Evolutionary conservation across 1,140 invertebrate species (phyloP), one percentile per base, ranked within the genome.

Genomic region (Ectropis grisescens): DNA sequence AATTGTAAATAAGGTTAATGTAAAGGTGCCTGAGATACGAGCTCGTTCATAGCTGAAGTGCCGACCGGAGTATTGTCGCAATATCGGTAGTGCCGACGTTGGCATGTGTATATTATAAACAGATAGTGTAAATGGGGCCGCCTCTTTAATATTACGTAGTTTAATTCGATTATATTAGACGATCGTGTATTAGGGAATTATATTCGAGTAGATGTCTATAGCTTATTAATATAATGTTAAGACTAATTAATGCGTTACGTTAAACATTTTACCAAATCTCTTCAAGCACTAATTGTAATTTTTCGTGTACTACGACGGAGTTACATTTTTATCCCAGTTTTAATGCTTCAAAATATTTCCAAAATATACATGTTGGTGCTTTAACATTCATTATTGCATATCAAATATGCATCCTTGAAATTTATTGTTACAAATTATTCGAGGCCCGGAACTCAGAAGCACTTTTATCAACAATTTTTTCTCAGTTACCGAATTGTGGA

Each of bases 201-300:
- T 60, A 59, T 47, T 65, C 44, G 42, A 41, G 54, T 58, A 64
- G 57, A 40, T 65, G 49, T 65, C 50, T 31, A 58, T 64, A 64
- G 56, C 25, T 38, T 44, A 59, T 46, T 60, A 55, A 64, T 51
- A 47, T 64, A 53, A 55, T 45, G 22, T 58, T 58, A 58, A 33
- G 41, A 47, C n/a, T 58, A 51, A 59, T 30, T 31, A 60, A 52
- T 64, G 47, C 16, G 16, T 65, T 60, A n/a, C n/a, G n/a, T n/a
- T n/a, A n/a, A 59, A 61, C 52, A 47, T 59, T n/a, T 69, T 68
- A 74, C 69, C 69, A 74, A 74, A 74, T 70, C 61, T 55, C 47
- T 55, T 41, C 59, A n/a, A n/a, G n/a, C n/a, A n/a, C n/a, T n/a
- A n/a, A n/a, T n/a, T n/a, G n/a, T n/a, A n/a, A n/a, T n/a, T n/a